Evolutionary conservation across 2,797 vertebrate genomes (phyloP), one percentile per base, ranked within the genome.

Genomic region (Lateolabrax maculatus): DNA sequence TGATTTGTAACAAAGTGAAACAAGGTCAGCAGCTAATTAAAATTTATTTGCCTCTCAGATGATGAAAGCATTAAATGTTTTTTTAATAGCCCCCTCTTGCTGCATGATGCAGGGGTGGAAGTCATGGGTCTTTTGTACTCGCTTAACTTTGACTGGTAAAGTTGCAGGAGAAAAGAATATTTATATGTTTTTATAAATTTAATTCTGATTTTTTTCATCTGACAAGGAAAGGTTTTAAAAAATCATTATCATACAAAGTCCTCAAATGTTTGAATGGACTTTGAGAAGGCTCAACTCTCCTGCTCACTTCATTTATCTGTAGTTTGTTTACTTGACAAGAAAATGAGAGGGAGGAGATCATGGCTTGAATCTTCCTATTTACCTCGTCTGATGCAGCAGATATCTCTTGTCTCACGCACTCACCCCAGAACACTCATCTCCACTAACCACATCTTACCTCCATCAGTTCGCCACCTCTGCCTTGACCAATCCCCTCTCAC

Each of bases 21-120:
- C 88, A 80, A 89, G 81, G 88, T 89, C 76, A 78, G 81, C 81
- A 80, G 82, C 83, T 92, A 89, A 89, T 91, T 88, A 87, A 84
- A 84, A 75, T 77, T 3, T 36, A 70, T 77, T 83, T 71, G 41
- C 84, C 64, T 73, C 65, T 79, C 46, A 61, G 69, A 68, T 44
- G 77, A 86, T 87, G 65, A 82, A 79, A 60, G 48, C 81, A 79
- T 74, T 73, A 75, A 85, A 81, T 64, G 48, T 9, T 79, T 77
- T 68, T 90, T 75, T 81, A 75, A 77, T 63, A 52, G 77, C 9
- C 34, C 43, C 10, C 25, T 79, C 29, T 70, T 58, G 53, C 73
- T 67, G 48, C 39, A 13, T 77, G 36, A 77, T 25, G 18, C 62
- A 39, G 21, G 3, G 44, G 11, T 65, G 51, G 71, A 71, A 77